Evolutionary conservation across 2,797 vertebrate genomes (phyloP).

Genomic region (Sphenodon punctatus): DNA sequence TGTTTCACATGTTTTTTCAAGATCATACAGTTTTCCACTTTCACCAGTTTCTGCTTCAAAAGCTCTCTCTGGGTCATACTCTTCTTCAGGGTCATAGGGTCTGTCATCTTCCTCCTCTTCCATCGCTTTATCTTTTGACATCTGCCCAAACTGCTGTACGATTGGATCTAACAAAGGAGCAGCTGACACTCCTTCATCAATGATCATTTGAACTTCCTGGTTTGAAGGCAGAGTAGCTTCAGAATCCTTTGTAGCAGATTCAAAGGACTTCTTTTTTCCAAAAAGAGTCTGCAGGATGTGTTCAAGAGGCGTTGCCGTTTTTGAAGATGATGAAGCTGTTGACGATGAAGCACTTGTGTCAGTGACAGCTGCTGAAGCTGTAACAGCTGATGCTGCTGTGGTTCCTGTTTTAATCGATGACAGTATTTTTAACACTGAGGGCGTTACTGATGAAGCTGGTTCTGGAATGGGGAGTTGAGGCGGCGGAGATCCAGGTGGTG

Average conservation of each 20-base stretch:
- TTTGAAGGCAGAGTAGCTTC: slow-evolving; percentile 33
- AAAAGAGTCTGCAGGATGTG: slow-evolving; percentile 92
- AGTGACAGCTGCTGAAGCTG: slow-evolving; percentile 59
- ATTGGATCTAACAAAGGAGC: slow-evolving; percentile 88
- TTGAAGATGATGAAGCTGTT: slow-evolving; percentile 25
- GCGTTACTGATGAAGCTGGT: slow-evolving; percentile 52
- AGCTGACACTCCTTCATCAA: slow-evolving; percentile 60
- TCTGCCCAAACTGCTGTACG: slow-evolving; percentile 91
- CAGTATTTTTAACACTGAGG: slow-evolving; percentile 71
- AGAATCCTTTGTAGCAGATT: slow-evolving; percentile 72
- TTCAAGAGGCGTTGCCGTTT: slow-evolving; percentile 82
- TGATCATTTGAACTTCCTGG: slow-evolving; percentile 51
- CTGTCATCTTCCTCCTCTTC: slow-evolving; percentile 89
- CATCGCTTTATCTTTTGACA: slow-evolving; percentile 82
- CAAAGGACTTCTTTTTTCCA: slow-evolving; percentile 79
- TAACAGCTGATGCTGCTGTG: neutral
- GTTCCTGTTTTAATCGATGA: slow-evolving; percentile 69
- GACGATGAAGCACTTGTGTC: slow-evolving; percentile 1
- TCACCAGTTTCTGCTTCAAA: slow-evolving; percentile 64
- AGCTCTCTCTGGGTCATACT: slow-evolving; percentile 85
- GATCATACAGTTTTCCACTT: slow-evolving; percentile 46
- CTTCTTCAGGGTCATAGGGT: slow-evolving; percentile 95
- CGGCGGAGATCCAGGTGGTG: slow-evolving; percentile 82
- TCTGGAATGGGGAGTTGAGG: slow-evolving; percentile 73
- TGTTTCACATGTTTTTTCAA: slow-evolving; percentile 52